These are phyloP conservation scores for Nowickia ferox DNA, from an alignment of 2,888 invertebrate species.

Conservation along the genomic window DNA sequence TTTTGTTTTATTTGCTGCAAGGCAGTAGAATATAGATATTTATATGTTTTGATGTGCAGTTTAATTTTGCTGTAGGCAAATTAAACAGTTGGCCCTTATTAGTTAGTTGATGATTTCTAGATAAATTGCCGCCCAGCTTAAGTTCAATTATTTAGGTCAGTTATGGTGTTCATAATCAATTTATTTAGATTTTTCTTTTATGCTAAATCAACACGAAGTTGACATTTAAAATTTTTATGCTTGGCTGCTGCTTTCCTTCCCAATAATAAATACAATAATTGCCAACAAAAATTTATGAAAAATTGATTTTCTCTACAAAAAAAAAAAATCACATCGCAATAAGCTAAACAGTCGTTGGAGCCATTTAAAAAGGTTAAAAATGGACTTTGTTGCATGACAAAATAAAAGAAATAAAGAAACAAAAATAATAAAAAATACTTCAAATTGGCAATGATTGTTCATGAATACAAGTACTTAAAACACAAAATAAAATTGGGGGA, in stretches of 20 bases:
- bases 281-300: constrained; percentile 66
- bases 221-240: constrained; percentile 68
- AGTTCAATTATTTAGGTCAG: constrained; percentile 1
- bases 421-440: constrained; percentile 31
- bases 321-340: constrained; percentile 57
- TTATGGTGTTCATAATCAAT: constrained; percentile 23
- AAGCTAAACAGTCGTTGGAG: constrained; percentile 58
- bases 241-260: constrained; percentile 53
- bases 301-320: constrained; percentile 64
- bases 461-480: constrained; percentile 63
- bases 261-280: constrained; percentile 65
- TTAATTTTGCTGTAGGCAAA: background rate
- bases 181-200: constrained; percentile 16
- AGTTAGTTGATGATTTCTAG: background rate
- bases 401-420: constrained; percentile 34
- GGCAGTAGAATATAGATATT: background rate
- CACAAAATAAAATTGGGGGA: constrained; percentile 17
- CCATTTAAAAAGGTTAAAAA: constrained; percentile 58
- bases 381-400: constrained; percentile 71
- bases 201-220: constrained; percentile 71
- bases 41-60: background rate
- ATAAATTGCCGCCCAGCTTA: background rate
- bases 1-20: constrained; percentile 6
- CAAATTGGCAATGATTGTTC: constrained; percentile 65
- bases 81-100: background rate